These are phyloP conservation scores for Argya squamiceps DNA, from an alignment of 2,797 vertebrate genomes.

Conservation along the genomic window DNA sequence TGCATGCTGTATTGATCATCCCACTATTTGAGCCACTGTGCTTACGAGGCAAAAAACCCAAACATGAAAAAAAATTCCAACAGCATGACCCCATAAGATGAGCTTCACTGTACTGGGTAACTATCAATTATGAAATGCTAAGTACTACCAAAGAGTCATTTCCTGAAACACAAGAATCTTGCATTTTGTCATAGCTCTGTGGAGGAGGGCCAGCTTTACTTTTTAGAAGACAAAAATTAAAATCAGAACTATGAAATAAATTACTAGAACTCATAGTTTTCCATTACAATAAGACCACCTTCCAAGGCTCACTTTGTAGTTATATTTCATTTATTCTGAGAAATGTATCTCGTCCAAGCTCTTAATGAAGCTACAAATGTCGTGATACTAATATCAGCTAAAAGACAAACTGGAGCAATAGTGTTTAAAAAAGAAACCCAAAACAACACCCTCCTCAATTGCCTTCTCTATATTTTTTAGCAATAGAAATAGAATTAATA, in stretches of 20 bases:
- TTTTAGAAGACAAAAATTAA: not conserved
- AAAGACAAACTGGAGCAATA: not conserved
- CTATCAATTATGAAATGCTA: not conserved
- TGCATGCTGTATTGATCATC: not conserved
- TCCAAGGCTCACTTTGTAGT: not conserved
- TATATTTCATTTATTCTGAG: not conserved
- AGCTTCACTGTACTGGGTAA: not conserved
- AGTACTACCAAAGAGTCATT: not conserved
- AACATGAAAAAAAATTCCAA: not conserved
- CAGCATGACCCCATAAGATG: not conserved
- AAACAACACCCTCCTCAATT: not conserved
- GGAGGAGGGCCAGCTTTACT: not conserved
- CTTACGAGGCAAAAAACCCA: not conserved
- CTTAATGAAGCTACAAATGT: not conserved
- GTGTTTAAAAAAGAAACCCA: not conserved
- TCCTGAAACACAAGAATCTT: not conserved
- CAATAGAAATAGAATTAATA: slow-evolving; percentile 52
- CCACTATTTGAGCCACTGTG: not conserved
- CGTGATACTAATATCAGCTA: not conserved
- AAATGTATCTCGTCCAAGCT: not conserved
- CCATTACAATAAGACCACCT: not conserved
- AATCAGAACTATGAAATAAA: not conserved
- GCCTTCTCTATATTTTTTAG: slow-evolving; percentile 10
- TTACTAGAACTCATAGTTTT: not conserved
- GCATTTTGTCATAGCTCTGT: not conserved